These are phyloP conservation scores for Scolopax bukidnonensis DNA, from an alignment of 2,797 vertebrate genomes.

Conservation along the genomic window DNA sequence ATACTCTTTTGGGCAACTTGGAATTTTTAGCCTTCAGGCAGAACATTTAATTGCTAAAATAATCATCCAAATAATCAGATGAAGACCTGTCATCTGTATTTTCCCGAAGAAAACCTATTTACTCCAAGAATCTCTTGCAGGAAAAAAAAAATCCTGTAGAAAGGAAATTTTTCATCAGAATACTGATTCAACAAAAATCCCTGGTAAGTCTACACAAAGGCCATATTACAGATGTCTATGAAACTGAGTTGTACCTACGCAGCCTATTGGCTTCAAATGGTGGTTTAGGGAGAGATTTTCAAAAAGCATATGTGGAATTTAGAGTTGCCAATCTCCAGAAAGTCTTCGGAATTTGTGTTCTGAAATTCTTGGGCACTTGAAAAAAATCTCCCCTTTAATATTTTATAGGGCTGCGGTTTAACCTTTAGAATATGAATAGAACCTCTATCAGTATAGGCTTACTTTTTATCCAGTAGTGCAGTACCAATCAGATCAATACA, in stretches of 20 bases:
- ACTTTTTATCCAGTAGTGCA: slow-evolving; percentile 36
- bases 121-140: not conserved
- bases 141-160: not conserved
- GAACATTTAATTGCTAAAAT: not conserved
- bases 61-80: not conserved
- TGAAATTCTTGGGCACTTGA: not conserved
- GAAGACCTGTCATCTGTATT: not conserved
- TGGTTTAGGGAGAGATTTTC: slow-evolving; percentile 3
- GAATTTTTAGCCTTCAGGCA: not conserved
- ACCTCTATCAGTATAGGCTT: slow-evolving; percentile 10
- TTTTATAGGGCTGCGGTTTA: slow-evolving; percentile 52
- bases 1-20: not conserved
- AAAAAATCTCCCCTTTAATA: slow-evolving; percentile 38
- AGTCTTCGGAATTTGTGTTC: slow-evolving; percentile 7
- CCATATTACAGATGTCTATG: not conserved
- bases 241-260: not conserved
- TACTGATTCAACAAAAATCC: not conserved
- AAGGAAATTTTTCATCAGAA: not conserved
- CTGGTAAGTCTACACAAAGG: not conserved
- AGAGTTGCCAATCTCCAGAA: not conserved
- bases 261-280: not conserved
- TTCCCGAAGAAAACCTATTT: not conserved
- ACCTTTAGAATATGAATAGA: slow-evolving; percentile 59
- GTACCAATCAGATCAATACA: slow-evolving; percentile 54
- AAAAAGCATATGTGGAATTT: not conserved